Base-by-base conservation (phyloP, 2,113 vertebrate species). In the Euleptes europaea region DNA sequence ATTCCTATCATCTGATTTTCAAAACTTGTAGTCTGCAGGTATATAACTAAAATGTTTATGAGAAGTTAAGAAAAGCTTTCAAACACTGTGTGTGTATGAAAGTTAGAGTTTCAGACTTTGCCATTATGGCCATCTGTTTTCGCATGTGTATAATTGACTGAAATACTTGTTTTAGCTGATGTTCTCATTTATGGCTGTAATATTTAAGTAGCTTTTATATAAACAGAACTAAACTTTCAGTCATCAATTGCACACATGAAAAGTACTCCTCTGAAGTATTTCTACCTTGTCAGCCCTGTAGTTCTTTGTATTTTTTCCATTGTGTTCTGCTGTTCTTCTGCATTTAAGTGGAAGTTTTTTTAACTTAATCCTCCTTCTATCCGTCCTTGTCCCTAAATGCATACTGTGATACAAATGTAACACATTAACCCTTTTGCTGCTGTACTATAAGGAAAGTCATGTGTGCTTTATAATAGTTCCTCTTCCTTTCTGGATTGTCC, bases 171-270 rank as follows among this genome's bases (percentile, higher is more conserved):
- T 93, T 82, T 67, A 4, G 51, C 4, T 82, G 67, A 40, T 40
- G 67, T 78, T 91, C 84, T 81, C 57, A 67, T 28, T 28, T 15
- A 77, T 88, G 83, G 54, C 23, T 90, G 49, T 83, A 57, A 38
- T 88, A 13, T 14, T 47, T 33, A 74, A 66, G 49, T 67, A 4
- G 73, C 70, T 73, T 54, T 70, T 83, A 83, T 77, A 47, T 69
- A 81, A 26, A 84, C 38, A 17, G 33, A 80, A 31, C 67, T 71
- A 77, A 88, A 74, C 35, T 38, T 21, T 51, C 0, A 0, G 23
- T 72, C 84, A 28, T 75, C 72, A 67, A 10, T 83, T 1, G 0
- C 42, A 2, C 47, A 10, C 17, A 82, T 82, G 2, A 10, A 81
- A 67, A 66, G 15, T 35, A 14, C 4, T 78, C 35, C 26, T 35